phyloP scores from a whole-genome alignment of 2,888 invertebrate species.

The Polyploca ridens region DNA sequence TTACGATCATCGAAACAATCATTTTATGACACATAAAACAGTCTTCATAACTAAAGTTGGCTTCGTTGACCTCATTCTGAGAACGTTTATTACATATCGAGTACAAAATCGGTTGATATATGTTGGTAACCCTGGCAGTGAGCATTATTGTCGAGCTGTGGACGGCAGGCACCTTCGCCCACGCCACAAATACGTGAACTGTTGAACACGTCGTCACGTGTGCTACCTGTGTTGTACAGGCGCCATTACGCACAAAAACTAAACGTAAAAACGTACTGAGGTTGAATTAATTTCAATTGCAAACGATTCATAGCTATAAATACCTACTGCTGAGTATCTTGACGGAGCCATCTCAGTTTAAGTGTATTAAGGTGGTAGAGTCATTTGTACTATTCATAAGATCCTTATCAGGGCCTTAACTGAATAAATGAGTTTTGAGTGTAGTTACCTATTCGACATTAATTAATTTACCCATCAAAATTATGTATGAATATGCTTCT shows the following conservation, averaged over 20 bases:
- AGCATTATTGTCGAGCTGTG: slow-evolving; percentile 1
- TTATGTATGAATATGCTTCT: not conserved
- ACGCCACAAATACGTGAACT: slow-evolving; percentile 4
- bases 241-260: slow-evolving; percentile 3
- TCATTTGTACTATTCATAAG: too few relatives aligned
- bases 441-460: not conserved
- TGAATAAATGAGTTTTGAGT: too few relatives aligned
- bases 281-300: not conserved
- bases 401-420: too few relatives aligned
- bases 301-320: not conserved
- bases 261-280: not conserved
- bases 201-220: not conserved
- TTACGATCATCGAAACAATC: not conserved
- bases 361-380: too few relatives aligned
- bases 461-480: not conserved
- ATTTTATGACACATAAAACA: not conserved
- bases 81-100: not conserved
- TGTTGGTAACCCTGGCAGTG: slow-evolving; percentile 3
- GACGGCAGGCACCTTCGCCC: slow-evolving; percentile 7
- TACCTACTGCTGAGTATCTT: too few relatives aligned
- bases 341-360: too few relatives aligned
- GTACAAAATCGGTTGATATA: not conserved
- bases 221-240: slow-evolving; percentile 2
- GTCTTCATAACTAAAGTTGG: not conserved
- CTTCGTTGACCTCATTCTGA: not conserved